A percentile compares a stretch with the other conserved stretches of the same genome.
Conservation (phyloP, 1,140 invertebrate genomes). For the Euwallacea fornicatus region DNA sequence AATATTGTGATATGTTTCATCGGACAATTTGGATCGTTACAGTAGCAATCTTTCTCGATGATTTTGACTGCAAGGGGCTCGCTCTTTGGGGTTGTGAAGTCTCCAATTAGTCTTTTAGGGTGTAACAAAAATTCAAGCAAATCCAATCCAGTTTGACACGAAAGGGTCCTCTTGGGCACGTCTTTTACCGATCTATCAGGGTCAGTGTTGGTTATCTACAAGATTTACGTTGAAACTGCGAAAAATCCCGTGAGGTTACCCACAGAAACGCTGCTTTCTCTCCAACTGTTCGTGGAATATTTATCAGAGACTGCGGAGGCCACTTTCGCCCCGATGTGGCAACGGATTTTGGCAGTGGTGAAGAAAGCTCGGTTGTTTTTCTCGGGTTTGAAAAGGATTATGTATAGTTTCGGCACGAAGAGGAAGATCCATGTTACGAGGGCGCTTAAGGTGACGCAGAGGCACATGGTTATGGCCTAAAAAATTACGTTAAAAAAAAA, state of each 20-base stretch:
- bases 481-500: constrained; percentile 5
- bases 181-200: constrained; percentile 14
- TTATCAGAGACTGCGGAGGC: constrained; percentile 54
- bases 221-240: neutral
- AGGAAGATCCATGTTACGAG: constrained; percentile 75
- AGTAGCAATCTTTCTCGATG: constrained; percentile 42
- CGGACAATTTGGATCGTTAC: constrained; percentile 34
- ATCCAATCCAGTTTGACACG: constrained; percentile 56
- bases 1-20: no score
- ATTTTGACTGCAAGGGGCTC: constrained; percentile 37
- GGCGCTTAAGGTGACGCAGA: constrained; percentile 73
- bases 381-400: constrained; percentile 75
- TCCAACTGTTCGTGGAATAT: constrained; percentile 43
- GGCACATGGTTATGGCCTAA: constrained; percentile 64
- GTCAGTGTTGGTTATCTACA: constrained; percentile 12
- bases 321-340: constrained; percentile 69
- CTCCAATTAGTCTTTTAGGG: constrained; percentile 38
- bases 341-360: constrained; percentile 77
- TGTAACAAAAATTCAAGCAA: constrained; percentile 50
- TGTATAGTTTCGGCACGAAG: constrained; percentile 80
- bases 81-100: constrained; percentile 14
- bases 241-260: neutral
- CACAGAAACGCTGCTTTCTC: constrained; percentile 38
- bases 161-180: constrained; percentile 49
- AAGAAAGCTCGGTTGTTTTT: constrained; percentile 78